These are phyloP conservation scores for Goniozus legneri DNA, from an alignment of 1,140 invertebrate genomes.

Conservation along the genomic window DNA sequence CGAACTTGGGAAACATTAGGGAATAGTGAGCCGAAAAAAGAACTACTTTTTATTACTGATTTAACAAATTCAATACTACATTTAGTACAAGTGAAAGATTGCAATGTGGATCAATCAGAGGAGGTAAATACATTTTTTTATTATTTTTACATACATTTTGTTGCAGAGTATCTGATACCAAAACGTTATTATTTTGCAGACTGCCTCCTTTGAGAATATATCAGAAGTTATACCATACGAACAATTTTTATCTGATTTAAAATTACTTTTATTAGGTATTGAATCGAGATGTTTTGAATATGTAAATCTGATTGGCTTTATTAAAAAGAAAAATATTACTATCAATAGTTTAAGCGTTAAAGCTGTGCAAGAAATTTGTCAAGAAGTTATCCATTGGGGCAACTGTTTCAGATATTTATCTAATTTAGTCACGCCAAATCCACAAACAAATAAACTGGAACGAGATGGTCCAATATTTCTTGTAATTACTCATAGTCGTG, in stretches of 20 bases:
- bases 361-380: conserved; percentile 31
- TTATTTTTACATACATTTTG: background rate
- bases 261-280: conserved; percentile 49
- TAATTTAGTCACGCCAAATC: conserved; percentile 24
- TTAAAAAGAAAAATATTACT: conserved; percentile 29
- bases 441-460: conserved; percentile 25
- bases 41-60: conserved; percentile 38
- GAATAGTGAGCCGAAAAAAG: conserved; percentile 24
- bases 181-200: conserved; percentile 9
- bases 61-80: conserved; percentile 32
- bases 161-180: conserved; percentile 1
- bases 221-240: conserved; percentile 29
- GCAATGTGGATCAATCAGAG: conserved; percentile 19
- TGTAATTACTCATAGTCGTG: conserved; percentile 15
- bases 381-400: conserved; percentile 40
- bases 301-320: conserved; percentile 29
- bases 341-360: conserved; percentile 33
- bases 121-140: conserved; percentile 14
- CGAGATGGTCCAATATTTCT: conserved; percentile 47
- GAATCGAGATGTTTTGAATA: conserved; percentile 51
- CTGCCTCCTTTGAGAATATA: conserved; percentile 16
- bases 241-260: conserved; percentile 45
- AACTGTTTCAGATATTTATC: conserved; percentile 41
- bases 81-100: conserved; percentile 33
- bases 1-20: conserved; percentile 48